phyloP scores from a whole-genome alignment of 2,888 invertebrate species.

The Argyresthia goedartella region DNA sequence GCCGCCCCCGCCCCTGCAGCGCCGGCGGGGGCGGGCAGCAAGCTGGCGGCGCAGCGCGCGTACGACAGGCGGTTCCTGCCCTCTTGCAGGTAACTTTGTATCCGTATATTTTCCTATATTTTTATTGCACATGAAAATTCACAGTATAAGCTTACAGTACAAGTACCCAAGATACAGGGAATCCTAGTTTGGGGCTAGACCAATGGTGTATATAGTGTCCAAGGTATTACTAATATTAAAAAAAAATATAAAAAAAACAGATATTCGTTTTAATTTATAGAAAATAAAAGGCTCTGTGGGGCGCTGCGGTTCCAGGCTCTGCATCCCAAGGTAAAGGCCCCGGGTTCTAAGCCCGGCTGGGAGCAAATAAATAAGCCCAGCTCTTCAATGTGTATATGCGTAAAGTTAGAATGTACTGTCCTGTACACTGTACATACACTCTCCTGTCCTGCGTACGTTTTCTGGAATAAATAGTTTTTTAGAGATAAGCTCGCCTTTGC shows the following conservation, averaged over 20 bases:
- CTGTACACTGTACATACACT: no score
- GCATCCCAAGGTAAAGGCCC: background rate
- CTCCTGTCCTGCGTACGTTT: no score
- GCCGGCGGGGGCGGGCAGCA: slow-evolving; percentile 15
- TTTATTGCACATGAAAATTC: no score
- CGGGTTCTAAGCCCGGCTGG: background rate
- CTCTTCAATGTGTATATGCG: background rate
- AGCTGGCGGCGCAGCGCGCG: slow-evolving; percentile 39
- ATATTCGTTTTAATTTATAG: background rate
- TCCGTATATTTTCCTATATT: no score
- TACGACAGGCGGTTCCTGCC: slow-evolving; percentile 39
- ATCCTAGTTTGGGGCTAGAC: no score
- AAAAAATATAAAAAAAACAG: background rate
- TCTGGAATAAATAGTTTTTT: no score
- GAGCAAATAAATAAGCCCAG: background rate
- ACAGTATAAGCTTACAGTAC: no score
- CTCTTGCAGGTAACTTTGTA: slow-evolving; percentile 54
- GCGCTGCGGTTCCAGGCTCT: no score
- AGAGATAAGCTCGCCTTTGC: no score
- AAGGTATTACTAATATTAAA: background rate
- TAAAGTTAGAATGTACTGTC: no score
- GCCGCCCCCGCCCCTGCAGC: slow-evolving; percentile 17
- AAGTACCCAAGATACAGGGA: no score
- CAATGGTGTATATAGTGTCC: no score
- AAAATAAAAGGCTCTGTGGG: background rate